Base-by-base conservation (phyloP, 2,113 vertebrate genomes). In the Mugil cephalus region DNA sequence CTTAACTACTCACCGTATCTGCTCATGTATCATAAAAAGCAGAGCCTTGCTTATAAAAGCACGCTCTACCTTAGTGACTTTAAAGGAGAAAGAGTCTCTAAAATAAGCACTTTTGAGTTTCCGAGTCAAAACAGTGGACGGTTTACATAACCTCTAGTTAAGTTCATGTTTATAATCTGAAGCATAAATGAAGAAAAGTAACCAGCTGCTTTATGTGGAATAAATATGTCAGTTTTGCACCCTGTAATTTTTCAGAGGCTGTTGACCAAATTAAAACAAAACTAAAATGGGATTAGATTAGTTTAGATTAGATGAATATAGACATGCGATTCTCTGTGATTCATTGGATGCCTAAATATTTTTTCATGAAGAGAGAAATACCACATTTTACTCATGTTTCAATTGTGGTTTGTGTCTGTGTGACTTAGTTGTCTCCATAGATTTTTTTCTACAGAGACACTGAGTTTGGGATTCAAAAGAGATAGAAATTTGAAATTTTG, bases 1-100 rank as follows among this genome's bases (percentile, higher is more conserved):
- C 84, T 90, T 86, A 89, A 84, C 89, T 84, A 80, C 68, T 86
- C 78, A 72, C 81, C 80, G 74, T 88, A 87, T 92, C 85, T 82
- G 80, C 77, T 76, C 63, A 61, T 83, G 88, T 89, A 82, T 76
- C 64, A 87, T 77, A 82, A 79, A 84, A 82, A 89, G 43, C 67
- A 24, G 51, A 55, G 80, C 58, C 76, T 80, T 86, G 51, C 73
- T 84, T 84, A 77, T 67, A 75, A 83, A 91, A 90, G 90, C 87
- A 87, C 40, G 21, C 63, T 66, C 66, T 68, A 74, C 56, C 74
- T 84, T 69, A 62, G 71, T 48, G 80, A 82, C 73, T 78, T 82
- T 82, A 80, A 68, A 64, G 47, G 71, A 71, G 63, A 68, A 61
- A 83, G 79, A 51, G 19, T 42, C 71, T 88, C 77, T 83, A 79